Base-by-base conservation (phyloP, 2,797 vertebrate genomes). In the Orientallactaga sibirica region DNA sequence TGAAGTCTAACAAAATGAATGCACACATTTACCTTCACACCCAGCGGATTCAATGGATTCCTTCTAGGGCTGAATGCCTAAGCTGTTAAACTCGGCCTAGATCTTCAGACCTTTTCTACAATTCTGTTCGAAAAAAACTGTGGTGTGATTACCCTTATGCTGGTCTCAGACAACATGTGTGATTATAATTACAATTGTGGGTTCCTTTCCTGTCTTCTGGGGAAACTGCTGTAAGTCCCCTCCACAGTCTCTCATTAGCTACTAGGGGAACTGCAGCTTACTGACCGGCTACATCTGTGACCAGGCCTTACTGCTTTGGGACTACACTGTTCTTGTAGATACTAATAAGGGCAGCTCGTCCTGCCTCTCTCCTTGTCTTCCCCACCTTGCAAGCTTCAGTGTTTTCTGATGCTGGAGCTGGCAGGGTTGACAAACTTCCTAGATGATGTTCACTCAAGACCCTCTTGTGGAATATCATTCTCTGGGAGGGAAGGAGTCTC, bases 221-320 rank as follows among this genome's bases (percentile, higher is more conserved):
- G 22, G 27, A 74, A n/a, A 25, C 29, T 58, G 55, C 52, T 4
- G 5, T 19, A 89, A 25, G 27, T 78, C 19, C 41, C 66, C 5
- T 9, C 58, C 41, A 16, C 2, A 29, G 29, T 19, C 33, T 29
- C 9, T 71, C 43, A 14, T 52, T 20, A 8, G 14, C 58, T 25
- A 15, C 37, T 66, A 19, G 7, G 71, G 27, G 25, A 37, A 11
- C 41, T 16, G 22, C 7, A 61, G 64, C n/a, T 18, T 18, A 10
- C 61, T 1, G 5, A 27, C 5, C 1, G 1, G 15, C 10, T 22
- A 1, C 33, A 27, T 67, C 58, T 0, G 12, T 43, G 15, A 22
- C 20, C 33, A 22, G 8, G 37, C 25, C 61, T 76, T 68, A 61
- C 19, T 41, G 24, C 43, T 37, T 73, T 10, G 24, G 61, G 43